Conservation (phyloP, 1,140 invertebrate genomes). For the Drosophila ironensis region DNA sequence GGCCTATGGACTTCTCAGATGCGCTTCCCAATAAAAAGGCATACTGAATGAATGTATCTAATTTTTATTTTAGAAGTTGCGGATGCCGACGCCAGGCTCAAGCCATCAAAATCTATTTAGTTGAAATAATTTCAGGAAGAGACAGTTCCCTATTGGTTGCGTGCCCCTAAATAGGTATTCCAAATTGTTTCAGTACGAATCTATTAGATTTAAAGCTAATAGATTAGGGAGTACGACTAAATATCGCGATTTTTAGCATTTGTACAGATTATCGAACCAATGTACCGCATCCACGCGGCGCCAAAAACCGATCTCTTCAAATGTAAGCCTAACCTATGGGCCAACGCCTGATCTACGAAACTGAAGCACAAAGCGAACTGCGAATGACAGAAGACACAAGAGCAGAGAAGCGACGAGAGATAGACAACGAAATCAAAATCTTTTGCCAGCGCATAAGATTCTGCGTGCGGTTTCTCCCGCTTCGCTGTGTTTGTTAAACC, state of each 20-base stretch:
- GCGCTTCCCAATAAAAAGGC: conserved; percentile 23
- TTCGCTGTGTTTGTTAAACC: conserved; percentile 51
- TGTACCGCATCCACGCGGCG: conserved; percentile 17
- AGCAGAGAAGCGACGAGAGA: conserved; percentile 10
- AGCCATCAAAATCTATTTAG: no score
- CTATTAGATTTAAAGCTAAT: neutral
- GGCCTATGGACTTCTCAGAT: conserved; percentile 24
- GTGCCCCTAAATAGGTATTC: neutral
- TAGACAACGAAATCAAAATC: conserved; percentile 65
- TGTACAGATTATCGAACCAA: neutral
- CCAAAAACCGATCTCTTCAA: neutral
- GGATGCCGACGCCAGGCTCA: no score
- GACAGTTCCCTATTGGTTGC: no score
- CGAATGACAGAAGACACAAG: conserved; percentile 34
- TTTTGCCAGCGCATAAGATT: conserved; percentile 78
- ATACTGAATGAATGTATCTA: neutral
- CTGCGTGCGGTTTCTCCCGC: conserved; percentile 50
- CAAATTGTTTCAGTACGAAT: neutral
- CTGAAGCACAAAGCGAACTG: conserved; percentile 43
- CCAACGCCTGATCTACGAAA: conserved; percentile 41
- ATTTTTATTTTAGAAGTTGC: no score
- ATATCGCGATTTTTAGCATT: neutral
- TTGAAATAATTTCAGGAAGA: no score
- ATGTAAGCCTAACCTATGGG: conserved; percentile 27
- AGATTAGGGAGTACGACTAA: neutral